A percentile compares a stretch with the other conserved stretches of the same genome.
Evolutionary conservation across 2,113 vertebrate genomes (phyloP).

Genomic region (Dermatemys mawii): DNA sequence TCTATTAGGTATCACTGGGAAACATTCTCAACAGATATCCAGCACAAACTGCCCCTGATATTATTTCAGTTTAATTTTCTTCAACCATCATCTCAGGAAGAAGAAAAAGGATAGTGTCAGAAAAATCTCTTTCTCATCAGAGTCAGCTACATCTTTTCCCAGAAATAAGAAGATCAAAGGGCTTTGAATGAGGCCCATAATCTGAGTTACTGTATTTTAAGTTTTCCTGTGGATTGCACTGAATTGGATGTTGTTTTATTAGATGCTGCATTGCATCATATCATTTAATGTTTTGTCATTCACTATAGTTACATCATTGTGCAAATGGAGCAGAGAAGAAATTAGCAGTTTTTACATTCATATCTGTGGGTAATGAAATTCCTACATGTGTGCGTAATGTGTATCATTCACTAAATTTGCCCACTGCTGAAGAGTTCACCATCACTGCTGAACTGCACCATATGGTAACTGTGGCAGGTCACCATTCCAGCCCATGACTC

Average conservation of each 20-base stretch:
- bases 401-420: neutral
- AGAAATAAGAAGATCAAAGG: neutral
- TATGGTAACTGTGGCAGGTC: neutral
- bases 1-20: neutral
- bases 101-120: neutral
- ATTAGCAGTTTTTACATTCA: neutral
- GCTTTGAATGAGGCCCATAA: neutral
- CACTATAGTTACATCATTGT: neutral
- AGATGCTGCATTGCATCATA: neutral
- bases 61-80: neutral
- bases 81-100: neutral
- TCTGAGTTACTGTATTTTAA: neutral
- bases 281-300: slow-evolving; percentile 13
- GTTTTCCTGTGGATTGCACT: neutral
- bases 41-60: neutral
- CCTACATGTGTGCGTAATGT: neutral
- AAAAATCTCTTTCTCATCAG: neutral
- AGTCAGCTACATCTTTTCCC: neutral
- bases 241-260: neutral
- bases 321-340: neutral
- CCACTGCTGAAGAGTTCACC: neutral
- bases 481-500: neutral
- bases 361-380: neutral
- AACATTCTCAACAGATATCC: no score
- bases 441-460: neutral